phyloP scores from a whole-genome alignment of 2,888 invertebrate species.

The Loripinus fragilis region DNA sequence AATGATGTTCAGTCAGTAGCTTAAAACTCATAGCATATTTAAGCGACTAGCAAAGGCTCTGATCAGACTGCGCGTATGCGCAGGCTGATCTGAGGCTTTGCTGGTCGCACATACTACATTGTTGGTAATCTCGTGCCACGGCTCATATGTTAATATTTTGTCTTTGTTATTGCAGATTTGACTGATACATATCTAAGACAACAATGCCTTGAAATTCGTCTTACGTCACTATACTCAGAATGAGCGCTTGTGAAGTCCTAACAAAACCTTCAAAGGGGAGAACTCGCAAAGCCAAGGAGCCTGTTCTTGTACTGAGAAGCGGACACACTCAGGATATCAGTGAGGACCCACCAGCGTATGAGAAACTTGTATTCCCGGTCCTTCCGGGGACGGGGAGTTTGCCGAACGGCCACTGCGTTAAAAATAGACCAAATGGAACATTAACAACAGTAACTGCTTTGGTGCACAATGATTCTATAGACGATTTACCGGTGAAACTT shows the following conservation, averaged over 20 bases:
- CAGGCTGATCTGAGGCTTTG: too few relatives aligned
- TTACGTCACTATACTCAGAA: neutral
- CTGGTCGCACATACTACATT: too few relatives aligned
- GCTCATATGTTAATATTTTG: too few relatives aligned
- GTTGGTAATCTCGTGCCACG: too few relatives aligned
- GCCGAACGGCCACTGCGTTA: neutral
- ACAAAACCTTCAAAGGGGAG: neutral
- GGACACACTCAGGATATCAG: too few relatives aligned
- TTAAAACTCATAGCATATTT: too few relatives aligned
- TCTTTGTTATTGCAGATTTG: neutral
- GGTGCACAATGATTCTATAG: neutral
- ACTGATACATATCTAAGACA: neutral
- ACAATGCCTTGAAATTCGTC: neutral
- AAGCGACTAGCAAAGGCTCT: too few relatives aligned
- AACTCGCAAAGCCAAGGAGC: neutral
- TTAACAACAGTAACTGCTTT: neutral
- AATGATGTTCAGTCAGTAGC: too few relatives aligned
- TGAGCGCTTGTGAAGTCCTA: conserved; percentile 6
- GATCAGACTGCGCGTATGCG: too few relatives aligned
- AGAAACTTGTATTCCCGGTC: neutral
- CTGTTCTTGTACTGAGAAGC: neutral
- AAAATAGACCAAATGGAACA: neutral
- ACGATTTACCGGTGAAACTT: neutral
- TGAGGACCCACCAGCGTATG: neutral
- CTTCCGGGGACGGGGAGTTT: neutral